These are phyloP conservation scores for Beris morrisii DNA, from an alignment of 2,888 invertebrate species.

Conservation along the genomic window DNA sequence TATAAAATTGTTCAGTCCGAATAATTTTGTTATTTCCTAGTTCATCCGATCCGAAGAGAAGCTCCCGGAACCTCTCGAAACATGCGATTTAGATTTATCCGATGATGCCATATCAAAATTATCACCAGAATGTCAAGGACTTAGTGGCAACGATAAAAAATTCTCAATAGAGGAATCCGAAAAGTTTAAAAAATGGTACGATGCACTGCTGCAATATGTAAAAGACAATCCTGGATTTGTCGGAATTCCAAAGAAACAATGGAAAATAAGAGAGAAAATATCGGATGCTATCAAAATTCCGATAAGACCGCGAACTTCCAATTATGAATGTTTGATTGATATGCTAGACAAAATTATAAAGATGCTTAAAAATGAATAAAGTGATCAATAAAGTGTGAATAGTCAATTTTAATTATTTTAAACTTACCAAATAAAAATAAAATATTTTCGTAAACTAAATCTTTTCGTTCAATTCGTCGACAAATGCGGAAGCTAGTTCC, in stretches of 20 bases:
- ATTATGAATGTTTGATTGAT: slow-evolving; percentile 18
- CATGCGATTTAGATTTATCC: slow-evolving; percentile 16
- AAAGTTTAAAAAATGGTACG: slow-evolving; percentile 1
- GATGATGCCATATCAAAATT: not conserved
- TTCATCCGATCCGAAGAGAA: too few relatives aligned
- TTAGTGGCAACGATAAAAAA: not conserved
- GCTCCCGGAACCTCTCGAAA: not conserved
- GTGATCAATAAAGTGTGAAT: not conserved
- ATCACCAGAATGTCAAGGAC: not conserved
- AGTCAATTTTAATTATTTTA: too few relatives aligned
- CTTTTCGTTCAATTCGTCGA: slow-evolving; percentile 20
- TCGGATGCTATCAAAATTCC: not conserved
- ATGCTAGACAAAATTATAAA: slow-evolving; percentile 3
- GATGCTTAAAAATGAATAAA: not conserved
- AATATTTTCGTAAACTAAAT: too few relatives aligned
- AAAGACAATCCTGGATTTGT: not conserved
- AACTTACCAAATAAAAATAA: too few relatives aligned
- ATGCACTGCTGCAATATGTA: not conserved
- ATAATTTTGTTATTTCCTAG: too few relatives aligned
- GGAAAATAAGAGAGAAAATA: slow-evolving; percentile 14
- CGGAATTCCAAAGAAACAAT: slow-evolving; percentile 13
- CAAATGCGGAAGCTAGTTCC: slow-evolving; percentile 20
- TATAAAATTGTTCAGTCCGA: not conserved
- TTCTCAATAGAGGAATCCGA: slow-evolving; percentile 1
- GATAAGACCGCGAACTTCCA: not conserved